These are phyloP conservation scores for Pristionchus entomophagus DNA, from an alignment of 2,888 invertebrate genomes.

Conservation along the genomic window DNA sequence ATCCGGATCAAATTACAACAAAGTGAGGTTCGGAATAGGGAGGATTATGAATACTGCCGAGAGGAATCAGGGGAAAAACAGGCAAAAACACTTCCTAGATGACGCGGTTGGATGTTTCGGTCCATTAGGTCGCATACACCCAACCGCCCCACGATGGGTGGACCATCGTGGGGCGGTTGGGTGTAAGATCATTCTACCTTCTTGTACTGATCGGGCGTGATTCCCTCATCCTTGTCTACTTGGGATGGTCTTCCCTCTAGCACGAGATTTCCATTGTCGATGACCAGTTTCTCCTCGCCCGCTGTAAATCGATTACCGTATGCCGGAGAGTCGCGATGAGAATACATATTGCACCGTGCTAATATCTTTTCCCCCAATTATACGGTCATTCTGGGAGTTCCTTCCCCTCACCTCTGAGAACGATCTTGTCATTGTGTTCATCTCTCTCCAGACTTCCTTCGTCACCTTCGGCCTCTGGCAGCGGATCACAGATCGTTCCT, in stretches of 20 bases:
- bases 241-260: conserved; percentile 37
- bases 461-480: conserved; percentile 4
- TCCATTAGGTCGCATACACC: too few relatives aligned
- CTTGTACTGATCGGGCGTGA: conserved; percentile 41
- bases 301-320: conserved; percentile 51
- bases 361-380: not conserved
- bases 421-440: conserved; percentile 42
- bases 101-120: too few relatives aligned
- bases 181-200: not conserved
- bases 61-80: not conserved
- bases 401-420: not conserved
- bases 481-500: conserved; percentile 51
- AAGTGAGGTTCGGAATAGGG: too few relatives aligned
- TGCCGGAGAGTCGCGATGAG: not conserved
- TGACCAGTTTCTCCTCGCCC: conserved; percentile 56
- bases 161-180: not conserved
- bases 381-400: too few relatives aligned
- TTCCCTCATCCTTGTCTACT: not conserved
- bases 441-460: conserved; percentile 5
- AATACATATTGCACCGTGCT: not conserved
- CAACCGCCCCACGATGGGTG: too few relatives aligned
- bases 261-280: conserved; percentile 53
- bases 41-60: too few relatives aligned
- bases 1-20: too few relatives aligned
- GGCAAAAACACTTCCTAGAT: too few relatives aligned